Conservation (phyloP, 2,888 invertebrate genomes). For the Lasioglossum leucozonium region DNA sequence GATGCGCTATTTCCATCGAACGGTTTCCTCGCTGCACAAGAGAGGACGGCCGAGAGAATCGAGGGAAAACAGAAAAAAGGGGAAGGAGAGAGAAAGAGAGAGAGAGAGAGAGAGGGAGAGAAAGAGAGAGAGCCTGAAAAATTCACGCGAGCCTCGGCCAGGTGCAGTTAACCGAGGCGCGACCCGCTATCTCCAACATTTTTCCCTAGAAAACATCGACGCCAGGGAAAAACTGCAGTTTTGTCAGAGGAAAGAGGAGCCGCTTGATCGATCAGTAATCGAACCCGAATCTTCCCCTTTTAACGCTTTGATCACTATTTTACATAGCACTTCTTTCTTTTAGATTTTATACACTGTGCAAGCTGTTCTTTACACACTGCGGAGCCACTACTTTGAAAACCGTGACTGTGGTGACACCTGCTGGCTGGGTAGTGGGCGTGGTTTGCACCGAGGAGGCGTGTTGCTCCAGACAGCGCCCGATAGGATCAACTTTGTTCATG, state of each 20-base stretch:
- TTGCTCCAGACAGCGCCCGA: not conserved
- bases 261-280: not conserved
- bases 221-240: not conserved
- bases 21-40: slow-evolving; percentile 45
- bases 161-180: slow-evolving; percentile 36
- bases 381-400: not conserved
- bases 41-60: slow-evolving; percentile 30
- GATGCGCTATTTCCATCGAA: slow-evolving; percentile 78
- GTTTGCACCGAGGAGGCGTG: not conserved
- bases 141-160: slow-evolving; percentile 32
- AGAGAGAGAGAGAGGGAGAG: not conserved
- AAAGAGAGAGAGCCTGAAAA: slow-evolving; percentile 28
- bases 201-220: not conserved
- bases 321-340: not conserved
- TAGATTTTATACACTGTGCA: not conserved
- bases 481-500: not conserved
- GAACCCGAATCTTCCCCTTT: not conserved
- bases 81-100: not conserved
- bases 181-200: not conserved
- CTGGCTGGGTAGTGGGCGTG: not conserved
- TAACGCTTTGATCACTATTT: not conserved
- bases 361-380: not conserved
- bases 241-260: not conserved
- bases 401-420: not conserved
- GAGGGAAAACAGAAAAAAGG: slow-evolving; percentile 19